Evolutionary conservation across 2,797 vertebrate genomes (phyloP).

Genomic region (Sitta carolinensis): DNA sequence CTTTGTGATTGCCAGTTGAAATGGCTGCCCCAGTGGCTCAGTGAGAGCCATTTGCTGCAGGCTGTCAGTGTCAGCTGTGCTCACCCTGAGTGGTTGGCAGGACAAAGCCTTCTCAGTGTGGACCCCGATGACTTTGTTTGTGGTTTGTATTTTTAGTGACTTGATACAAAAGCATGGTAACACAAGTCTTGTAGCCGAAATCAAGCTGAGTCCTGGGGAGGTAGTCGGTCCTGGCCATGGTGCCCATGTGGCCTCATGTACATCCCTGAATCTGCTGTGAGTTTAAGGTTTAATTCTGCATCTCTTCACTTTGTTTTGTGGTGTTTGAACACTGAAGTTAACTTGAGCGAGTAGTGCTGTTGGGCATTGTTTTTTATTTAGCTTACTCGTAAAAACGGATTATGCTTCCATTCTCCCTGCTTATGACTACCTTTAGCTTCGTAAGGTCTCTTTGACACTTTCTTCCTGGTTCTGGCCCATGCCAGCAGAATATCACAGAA

Average conservation of each 20-base stretch:
- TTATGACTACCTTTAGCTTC: neutral
- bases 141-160: constrained; percentile 74
- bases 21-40: constrained; percentile 88
- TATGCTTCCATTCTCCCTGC: neutral
- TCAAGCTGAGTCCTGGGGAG: neutral
- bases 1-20: constrained; percentile 93
- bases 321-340: neutral
- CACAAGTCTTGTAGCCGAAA: neutral
- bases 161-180: neutral
- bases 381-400: neutral
- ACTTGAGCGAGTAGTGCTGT: neutral
- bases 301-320: neutral
- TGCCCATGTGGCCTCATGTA: neutral
- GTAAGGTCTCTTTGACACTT: neutral
- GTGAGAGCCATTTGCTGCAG: constrained; percentile 77
- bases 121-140: constrained; percentile 79
- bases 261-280: neutral
- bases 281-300: neutral
- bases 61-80: constrained; percentile 84
- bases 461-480: neutral
- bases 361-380: neutral
- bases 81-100: constrained; percentile 84
- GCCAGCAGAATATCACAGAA: neutral
- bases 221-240: neutral
- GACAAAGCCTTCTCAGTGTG: constrained; percentile 80